Base-by-base conservation (phyloP, 2,113 vertebrate genomes). In the Cepphus grylle region DNA sequence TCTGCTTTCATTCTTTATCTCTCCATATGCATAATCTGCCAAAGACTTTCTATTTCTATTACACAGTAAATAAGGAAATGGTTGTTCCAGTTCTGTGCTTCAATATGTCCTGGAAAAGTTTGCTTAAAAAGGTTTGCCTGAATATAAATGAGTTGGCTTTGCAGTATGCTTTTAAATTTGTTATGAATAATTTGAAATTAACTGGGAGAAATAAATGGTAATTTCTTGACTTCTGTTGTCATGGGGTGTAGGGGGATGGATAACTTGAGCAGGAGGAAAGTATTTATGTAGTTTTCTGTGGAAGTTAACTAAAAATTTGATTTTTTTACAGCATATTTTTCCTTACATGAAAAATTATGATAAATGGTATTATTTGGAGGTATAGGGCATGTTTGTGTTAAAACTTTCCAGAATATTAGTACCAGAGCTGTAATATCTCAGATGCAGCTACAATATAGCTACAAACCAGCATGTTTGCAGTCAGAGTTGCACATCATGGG, bases 61-160 rank as follows among this genome's bases (percentile, higher is more conserved):
- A 66, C 38, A 86, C 36, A 81, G 50, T 58, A 93, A 96, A 88
- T 69, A 94, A 88, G 43, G 79, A 79, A 91, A 86, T 50, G 45
- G 10, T 69, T 95, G 38, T 79, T 96, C 62, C 53, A 80, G 36
- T 69, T 96, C 36, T 27, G 38, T 88, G 66, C 25, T 93, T 91
- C 74, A 86, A 23, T 65, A 81, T 62, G 22, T 88, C 34, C 79
- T 73, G 74, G 53, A 92, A 92, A 93, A 81, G n/a, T 94, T 95
- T 90, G 12, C 63, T 90, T 79, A 25, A 90, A 90, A 96, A 77
- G 77, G 3, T 67, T 62, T 90, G 50, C 42, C n/a, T 92, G 81
- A 14, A n/a, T 81, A 70, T 45, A 80, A 93, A 88, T 93, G 22
- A 93, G 36, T 74, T 90, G 32, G 17, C 20, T 58, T 77, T 58